Percentiles rank a stretch among this genome's conserved stretches.
Conservation (phyloP, 2,797 vertebrate species). For the Gobionotothen gibberifrons region DNA sequence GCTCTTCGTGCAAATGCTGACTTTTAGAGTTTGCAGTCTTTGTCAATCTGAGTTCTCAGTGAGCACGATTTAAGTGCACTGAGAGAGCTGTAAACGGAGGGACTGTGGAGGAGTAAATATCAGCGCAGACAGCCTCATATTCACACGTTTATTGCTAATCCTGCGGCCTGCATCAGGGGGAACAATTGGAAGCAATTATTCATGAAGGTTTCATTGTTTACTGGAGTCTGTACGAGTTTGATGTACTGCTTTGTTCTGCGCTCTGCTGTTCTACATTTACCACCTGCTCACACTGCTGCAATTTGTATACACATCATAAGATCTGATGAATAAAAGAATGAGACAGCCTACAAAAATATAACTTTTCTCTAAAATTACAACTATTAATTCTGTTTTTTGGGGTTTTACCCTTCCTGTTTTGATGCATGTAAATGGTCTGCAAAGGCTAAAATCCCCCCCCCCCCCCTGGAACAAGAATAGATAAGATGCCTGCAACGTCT, state of each 20-base stretch:
- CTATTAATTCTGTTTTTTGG: not conserved
- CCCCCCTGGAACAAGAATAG: too few relatives aligned
- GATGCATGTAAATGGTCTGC: too few relatives aligned
- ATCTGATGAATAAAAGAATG: conserved; percentile 6
- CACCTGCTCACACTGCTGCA: conserved; percentile 23
- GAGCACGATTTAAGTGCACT: conserved; percentile 31
- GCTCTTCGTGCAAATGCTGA: conserved; percentile 51
- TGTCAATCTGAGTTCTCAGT: conserved; percentile 50
- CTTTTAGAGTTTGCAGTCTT: conserved; percentile 50
- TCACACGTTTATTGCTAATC: conserved; percentile 37
- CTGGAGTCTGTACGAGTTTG: conserved; percentile 27
- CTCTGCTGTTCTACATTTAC: conserved; percentile 18
- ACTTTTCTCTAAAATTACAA: not conserved
- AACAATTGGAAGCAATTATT: conserved; percentile 44
- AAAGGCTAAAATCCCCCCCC: too few relatives aligned
- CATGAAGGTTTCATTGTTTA: conserved; percentile 44
- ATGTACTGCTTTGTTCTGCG: conserved; percentile 2
- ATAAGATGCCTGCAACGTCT: too few relatives aligned
- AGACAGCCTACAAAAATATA: not conserved
- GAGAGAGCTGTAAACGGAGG: conserved; percentile 13
- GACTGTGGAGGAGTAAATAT: conserved; percentile 19
- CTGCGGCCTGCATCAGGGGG: conserved; percentile 26
- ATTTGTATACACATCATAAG: conserved; percentile 6
- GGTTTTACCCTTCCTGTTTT: too few relatives aligned
- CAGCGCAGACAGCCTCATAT: conserved; percentile 20